A percentile compares a stretch with the other conserved stretches of the same genome.
Evolutionary conservation across 1,140 invertebrate species (phyloP).

Genomic region (Bombus soroeensis): DNA sequence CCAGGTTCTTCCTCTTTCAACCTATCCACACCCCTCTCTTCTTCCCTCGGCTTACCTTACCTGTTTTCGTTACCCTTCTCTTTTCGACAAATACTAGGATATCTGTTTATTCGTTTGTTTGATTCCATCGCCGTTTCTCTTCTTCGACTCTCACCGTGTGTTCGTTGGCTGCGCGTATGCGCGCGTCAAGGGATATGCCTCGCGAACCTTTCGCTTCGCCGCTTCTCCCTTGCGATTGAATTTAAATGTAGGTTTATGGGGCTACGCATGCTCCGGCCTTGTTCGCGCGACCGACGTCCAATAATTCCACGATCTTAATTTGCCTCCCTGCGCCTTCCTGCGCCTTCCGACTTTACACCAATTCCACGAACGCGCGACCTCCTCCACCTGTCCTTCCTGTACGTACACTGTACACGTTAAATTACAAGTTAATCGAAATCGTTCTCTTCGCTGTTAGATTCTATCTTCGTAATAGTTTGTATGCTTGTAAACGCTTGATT

Average conservation of each 20-base stretch:
- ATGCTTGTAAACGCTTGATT: background rate
- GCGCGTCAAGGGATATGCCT: background rate
- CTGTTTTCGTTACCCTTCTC: slow-evolving; percentile 27
- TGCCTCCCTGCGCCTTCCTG: background rate
- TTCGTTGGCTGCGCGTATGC: background rate
- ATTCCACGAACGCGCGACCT: background rate
- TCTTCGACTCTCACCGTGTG: background rate
- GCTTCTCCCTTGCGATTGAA: slow-evolving; percentile 30
- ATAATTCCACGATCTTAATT: slow-evolving; percentile 42
- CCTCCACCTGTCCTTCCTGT: background rate
- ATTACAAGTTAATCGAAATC: background rate
- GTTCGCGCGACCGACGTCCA: background rate
- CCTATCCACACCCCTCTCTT: background rate
- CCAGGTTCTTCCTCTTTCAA: background rate
- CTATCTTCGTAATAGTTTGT: background rate
- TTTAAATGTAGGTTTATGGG: slow-evolving; percentile 46
- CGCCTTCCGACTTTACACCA: background rate
- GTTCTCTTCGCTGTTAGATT: background rate
- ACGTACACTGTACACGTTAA: background rate
- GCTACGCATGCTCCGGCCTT: background rate
- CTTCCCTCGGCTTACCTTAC: too few relatives aligned
- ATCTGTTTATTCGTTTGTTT: slow-evolving; percentile 12
- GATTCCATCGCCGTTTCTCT: background rate
- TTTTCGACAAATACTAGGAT: slow-evolving; percentile 4
- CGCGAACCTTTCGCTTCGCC: background rate